Base-by-base conservation (phyloP, 2,113 vertebrate genomes). In the Dipodomys stephensi region DNA sequence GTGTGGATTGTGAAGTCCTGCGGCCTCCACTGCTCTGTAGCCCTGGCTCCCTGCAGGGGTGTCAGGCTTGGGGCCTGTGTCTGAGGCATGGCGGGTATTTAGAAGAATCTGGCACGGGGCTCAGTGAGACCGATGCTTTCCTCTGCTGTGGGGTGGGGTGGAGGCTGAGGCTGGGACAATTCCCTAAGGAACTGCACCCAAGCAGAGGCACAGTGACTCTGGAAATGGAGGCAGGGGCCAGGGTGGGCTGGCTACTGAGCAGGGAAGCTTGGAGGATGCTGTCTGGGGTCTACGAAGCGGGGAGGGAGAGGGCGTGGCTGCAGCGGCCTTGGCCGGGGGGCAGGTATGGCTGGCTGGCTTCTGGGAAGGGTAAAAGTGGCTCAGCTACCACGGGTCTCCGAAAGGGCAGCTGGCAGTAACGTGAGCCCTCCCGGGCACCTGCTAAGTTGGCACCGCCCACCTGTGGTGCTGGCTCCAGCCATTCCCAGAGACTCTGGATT, bases 191-290 rank as follows among this genome's bases (percentile, higher is more conserved):
- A 39, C 28, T 39, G 62, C 9, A 10, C 39, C 69, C 32, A 60
- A 60, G 46, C 78, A 46, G 62, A 64, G 35, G 10, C 30, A 7
- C 6, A 4, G 64, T 49, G 69, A 30, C 9, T 9, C 20, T 22
- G 83, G 83, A 71, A 35, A 23, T 2, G 0, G 22, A 74, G 82
- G 87, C 88, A 72, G 87, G 25, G 2, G 15, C 35, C 7, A 53
- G 2, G 44, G n/a, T 0, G 86, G 60, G 25, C 35, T 0, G 71
- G 16, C 2, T 0, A 28, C 1, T 1, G 12, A 0, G 15, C 28
- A 1, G 83, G 67, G 64, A 6, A 19, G 8, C 64, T 44, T 22
- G 15, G 20, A 27, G 46, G 78, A 49, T 44, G 67, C 30, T 11
- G n/a, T 23, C 0, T 16, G 67, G 5, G 57, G 6, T 27, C 87